Percentiles rank a stretch among this genome's conserved stretches.
phyloP scores from a whole-genome alignment of 2,113 vertebrate species.

The Lamprologus lemairii region DNA sequence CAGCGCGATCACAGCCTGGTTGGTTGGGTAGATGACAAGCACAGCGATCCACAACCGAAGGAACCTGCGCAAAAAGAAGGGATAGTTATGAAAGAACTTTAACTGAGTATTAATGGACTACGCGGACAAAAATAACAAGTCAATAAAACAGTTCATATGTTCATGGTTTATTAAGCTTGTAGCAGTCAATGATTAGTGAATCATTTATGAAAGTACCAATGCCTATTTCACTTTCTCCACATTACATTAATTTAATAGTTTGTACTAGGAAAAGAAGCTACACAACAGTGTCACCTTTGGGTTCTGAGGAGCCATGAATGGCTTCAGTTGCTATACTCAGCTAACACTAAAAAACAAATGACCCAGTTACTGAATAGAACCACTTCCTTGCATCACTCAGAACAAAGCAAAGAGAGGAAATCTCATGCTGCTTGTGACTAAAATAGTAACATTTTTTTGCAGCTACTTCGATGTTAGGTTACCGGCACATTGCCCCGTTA shows the following conservation, averaged over 20 bases:
- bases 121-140: background rate
- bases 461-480: background rate
- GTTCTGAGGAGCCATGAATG: background rate
- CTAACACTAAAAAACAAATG: background rate
- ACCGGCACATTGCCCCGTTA: background rate
- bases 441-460: background rate
- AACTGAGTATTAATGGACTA: background rate
- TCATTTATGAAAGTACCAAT: background rate
- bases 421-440: background rate
- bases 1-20: slow-evolving; percentile 89
- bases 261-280: background rate
- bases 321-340: background rate
- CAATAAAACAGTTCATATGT: background rate
- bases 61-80: slow-evolving; percentile 66
- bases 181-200: background rate
- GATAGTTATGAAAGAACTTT: background rate
- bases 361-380: background rate
- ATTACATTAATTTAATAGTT: background rate
- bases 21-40: slow-evolving; percentile 91
- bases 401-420: background rate
- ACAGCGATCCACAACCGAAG: slow-evolving; percentile 88
- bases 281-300: background rate
- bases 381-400: background rate
- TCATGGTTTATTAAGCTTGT: background rate
- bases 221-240: background rate